Evolutionary conservation across 2,113 vertebrate genomes (phyloP).

Genomic region (Spheniscus mendiculus): DNA sequence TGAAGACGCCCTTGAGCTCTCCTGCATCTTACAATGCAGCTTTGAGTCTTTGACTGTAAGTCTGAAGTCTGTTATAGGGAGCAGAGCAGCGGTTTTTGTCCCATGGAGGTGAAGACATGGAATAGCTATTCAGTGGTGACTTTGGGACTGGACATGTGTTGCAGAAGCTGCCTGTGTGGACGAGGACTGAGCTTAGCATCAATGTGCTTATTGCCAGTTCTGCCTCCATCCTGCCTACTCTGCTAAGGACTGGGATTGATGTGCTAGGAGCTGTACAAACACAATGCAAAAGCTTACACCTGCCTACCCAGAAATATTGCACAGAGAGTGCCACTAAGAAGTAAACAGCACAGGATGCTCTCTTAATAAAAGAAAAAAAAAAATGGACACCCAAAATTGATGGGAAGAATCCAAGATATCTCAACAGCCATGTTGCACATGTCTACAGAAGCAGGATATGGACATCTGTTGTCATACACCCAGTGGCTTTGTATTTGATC

Average conservation of each 20-base stretch:
- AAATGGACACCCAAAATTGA: neutral
- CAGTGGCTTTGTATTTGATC: neutral
- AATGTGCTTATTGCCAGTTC: neutral
- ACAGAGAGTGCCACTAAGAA: neutral
- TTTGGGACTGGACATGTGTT: neutral
- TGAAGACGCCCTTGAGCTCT: neutral
- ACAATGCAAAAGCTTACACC: neutral
- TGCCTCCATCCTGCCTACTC: neutral
- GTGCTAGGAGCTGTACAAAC: neutral
- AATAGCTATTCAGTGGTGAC: neutral
- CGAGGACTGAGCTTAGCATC: neutral
- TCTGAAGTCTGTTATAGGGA: neutral
- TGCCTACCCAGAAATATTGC: neutral
- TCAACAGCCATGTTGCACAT: neutral
- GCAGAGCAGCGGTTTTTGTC: accelerated
- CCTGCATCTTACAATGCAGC: neutral
- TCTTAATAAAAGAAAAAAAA: neutral
- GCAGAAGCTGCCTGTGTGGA: neutral
- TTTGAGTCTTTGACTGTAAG: neutral
- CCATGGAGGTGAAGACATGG: neutral
- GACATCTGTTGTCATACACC: neutral
- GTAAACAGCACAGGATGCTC: neutral
- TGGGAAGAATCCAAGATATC: neutral
- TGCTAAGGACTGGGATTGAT: neutral
- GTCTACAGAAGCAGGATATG: neutral